Evolutionary conservation across 2,113 vertebrate species (phyloP).

Genomic region (Lophochroa leadbeateri): DNA sequence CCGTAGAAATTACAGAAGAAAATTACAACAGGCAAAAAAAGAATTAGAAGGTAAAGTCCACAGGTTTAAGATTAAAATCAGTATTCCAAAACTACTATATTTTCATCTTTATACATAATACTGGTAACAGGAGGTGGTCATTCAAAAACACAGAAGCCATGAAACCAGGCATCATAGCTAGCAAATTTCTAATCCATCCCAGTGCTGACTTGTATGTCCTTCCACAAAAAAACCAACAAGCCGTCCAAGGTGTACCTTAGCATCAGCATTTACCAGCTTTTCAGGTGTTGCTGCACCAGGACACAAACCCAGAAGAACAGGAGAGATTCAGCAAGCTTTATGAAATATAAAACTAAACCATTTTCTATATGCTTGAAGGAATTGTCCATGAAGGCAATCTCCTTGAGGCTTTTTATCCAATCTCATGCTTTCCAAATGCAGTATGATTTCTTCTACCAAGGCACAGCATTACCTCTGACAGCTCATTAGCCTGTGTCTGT

Average conservation of each 20-base stretch:
- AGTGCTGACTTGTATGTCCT: not conserved
- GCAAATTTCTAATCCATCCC: not conserved
- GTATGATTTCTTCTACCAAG: not conserved
- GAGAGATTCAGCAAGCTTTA: not conserved
- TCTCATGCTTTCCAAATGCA: not conserved
- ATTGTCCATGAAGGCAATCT: not conserved
- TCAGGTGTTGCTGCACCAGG: not conserved
- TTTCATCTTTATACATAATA: not conserved
- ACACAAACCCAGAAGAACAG: not conserved
- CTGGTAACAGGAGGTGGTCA: not conserved
- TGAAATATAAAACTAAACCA: not conserved
- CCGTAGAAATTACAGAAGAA: conserved; percentile 66
- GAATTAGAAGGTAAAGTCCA: conserved; percentile 72
- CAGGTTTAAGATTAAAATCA: conserved; percentile 62
- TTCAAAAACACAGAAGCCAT: not conserved
- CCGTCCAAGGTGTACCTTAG: not conserved
- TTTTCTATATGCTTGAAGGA: not conserved
- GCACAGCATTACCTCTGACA: not conserved
- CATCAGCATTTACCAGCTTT: not conserved
- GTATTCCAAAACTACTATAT: not conserved
- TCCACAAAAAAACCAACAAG: not conserved
- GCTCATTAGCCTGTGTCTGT: not conserved
- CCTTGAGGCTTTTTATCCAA: not conserved
- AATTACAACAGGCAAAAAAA: conserved; percentile 72
- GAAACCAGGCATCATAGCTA: not conserved